Base-by-base conservation (phyloP, 2,888 invertebrate species). In the Drosophila mulleri region DNA sequence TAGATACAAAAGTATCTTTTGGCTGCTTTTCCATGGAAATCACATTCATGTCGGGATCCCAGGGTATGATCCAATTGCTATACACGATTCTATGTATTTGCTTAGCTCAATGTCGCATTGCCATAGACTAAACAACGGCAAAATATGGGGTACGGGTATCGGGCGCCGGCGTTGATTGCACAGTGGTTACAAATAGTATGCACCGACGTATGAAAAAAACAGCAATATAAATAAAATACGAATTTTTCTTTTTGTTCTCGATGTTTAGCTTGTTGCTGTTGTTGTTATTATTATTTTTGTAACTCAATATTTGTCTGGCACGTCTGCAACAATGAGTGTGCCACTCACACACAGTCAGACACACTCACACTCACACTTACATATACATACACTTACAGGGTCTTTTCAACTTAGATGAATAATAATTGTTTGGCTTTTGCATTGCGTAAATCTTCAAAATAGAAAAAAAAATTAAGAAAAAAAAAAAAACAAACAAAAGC, bases 371-470 rank as follows among this genome's bases (percentile, higher is more conserved):
- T 35, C 50, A 14, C 48, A 72, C 62, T 52, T 11, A 29, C 20
- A 23, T 42, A 74, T 44, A 59, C 53, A 39, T 45, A 14, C 41
- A 32, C 23, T 39, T 47, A 26, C 59, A 37, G 39, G 18, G 29
- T 20, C 23, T 26, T 23, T 26, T 44, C 56, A 54, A 68, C 67
- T 62, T 60, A 74, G 61, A 76, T 82, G 82, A 83, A 72, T 74
- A 83, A 83, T 84, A 80, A 82, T 87, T 83, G 88, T 87, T 83
- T 72, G 71, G 62, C 65, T 84, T 82, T 75, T 80, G 85, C 85
- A 87, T 84, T 87, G 83, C 83, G 88, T 80, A 84, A 83, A 83
- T 87, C 69, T 84, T 83, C 69, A 87, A 84, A 87, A 88, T 84
- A 84, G 88, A 84, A 78, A 82, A 69, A 14, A 39, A 42, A 44